Base-by-base conservation (phyloP, 2,888 invertebrate species). In the Chaetogeoica ovagalla region DNA sequence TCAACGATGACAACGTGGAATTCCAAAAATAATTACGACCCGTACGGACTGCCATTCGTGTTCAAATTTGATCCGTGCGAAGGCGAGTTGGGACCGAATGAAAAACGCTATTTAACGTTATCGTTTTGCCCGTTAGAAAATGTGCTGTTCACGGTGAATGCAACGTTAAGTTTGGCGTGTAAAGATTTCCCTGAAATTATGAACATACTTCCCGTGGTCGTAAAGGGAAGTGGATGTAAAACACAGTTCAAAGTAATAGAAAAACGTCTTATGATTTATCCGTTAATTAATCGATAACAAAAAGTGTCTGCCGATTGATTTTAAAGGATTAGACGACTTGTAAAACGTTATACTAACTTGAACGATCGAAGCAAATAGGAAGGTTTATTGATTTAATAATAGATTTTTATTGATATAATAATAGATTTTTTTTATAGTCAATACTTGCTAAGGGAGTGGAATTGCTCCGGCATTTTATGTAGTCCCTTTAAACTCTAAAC, bases 81-180 rank as follows among this genome's bases (percentile, higher is more conserved):
- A 17, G 79, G 79, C 23, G 63, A 65, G n/a, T 55, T 79, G 7
- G 71, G 63, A 39, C 79, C 79, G 1, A 79, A 79, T 11, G 79
- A 79, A 21, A 79, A 23, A 39, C 5, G 55, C n/a, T 3, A 30
- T 57, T 62, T 79, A n/a, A 63, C 23, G 11, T n/a, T 79, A 11
- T 55, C 70, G n/a, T 79, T 79, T 39, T 15, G 79, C 6, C 79
- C 79, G 15, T 21, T 43, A 19, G 23, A 57, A n/a, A 15, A 19
- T 39, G 15, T 17, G 2, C 9, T 15, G 43, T 79, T 65, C n/a
- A 71, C 79, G 19, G 23, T 57, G 6, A n/a, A 63, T 19, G 79
- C 71, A 8, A 79, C n/a, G 9, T 79, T 71, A 13, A 63, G 65
- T 55, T 37, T 79, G 4, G 63, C 30, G 2, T 79, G 63, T n/a